These are phyloP conservation scores for Corythucha ciliata DNA, from an alignment of 2,888 invertebrate genomes.

Conservation along the genomic window DNA sequence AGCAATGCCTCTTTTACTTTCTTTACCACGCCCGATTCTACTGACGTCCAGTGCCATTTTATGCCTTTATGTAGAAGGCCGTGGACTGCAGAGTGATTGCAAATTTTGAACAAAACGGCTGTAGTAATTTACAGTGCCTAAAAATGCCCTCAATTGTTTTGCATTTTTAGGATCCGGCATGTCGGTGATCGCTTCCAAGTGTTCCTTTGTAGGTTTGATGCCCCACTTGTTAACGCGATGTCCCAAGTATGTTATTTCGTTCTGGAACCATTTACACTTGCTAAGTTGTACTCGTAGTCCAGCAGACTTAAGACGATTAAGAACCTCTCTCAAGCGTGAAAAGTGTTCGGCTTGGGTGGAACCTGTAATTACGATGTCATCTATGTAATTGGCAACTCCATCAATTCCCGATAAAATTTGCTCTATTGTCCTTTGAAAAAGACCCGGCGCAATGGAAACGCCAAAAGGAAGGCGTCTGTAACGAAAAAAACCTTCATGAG, in stretches of 20 bases:
- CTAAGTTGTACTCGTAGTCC: neutral
- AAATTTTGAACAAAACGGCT: slow-evolving; percentile 1
- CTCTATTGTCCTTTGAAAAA: neutral
- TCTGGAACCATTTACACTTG: slow-evolving; percentile 1
- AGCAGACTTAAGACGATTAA: neutral
- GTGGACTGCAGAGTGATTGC: neutral
- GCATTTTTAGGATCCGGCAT: neutral
- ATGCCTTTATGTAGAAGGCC: neutral
- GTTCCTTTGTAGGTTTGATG: neutral
- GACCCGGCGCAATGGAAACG: neutral
- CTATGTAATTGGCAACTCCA: neutral
- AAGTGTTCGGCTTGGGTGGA: neutral
- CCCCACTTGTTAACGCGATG: neutral
- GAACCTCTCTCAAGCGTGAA: neutral
- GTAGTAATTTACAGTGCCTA: neutral
- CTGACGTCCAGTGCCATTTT: neutral
- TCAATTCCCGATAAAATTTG: neutral
- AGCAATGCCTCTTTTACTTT: neutral
- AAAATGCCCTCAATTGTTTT: neutral
- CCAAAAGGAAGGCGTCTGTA: neutral
- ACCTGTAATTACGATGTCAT: slow-evolving; percentile 5
- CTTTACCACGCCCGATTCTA: neutral
- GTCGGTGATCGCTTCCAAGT: neutral
- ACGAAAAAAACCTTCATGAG: neutral
- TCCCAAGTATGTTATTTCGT: neutral